Conservation (phyloP, 2,113 vertebrate species). For the Corvus hawaiiensis region DNA sequence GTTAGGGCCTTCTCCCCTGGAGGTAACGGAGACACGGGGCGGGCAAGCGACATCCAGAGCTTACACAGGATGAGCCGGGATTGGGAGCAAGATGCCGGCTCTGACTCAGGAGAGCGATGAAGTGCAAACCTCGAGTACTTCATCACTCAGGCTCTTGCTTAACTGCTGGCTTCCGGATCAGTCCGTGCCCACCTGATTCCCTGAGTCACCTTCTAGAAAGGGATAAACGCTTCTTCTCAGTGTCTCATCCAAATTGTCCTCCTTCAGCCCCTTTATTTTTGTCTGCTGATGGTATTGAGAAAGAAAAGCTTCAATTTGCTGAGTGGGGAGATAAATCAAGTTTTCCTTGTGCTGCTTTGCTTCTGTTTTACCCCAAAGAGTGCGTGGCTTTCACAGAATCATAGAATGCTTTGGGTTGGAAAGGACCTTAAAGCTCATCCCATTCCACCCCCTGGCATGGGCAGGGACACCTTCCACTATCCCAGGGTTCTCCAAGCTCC, state of each 20-base stretch:
- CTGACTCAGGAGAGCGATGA: neutral
- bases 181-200: neutral
- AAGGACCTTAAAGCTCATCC: neutral
- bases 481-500: neutral
- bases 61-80: neutral
- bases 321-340: neutral
- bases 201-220: neutral
- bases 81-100: neutral
- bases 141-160: neutral
- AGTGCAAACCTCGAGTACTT: neutral
- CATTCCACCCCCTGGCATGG: neutral
- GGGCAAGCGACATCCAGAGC: neutral
- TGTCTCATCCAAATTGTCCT: neutral
- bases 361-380: neutral
- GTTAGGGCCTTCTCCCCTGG: rapidly evolving
- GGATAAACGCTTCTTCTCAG: neutral
- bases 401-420: neutral
- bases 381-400: rapidly evolving
- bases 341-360: neutral
- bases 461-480: neutral
- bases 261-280: neutral
- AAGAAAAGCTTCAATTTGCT: neutral
- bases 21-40: rapidly evolving
- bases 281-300: neutral
- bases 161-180: neutral